Evolutionary conservation across 2,797 vertebrate genomes (phyloP), one percentile per base, ranked within the genome.

Genomic region (Phoebastria nigripes): DNA sequence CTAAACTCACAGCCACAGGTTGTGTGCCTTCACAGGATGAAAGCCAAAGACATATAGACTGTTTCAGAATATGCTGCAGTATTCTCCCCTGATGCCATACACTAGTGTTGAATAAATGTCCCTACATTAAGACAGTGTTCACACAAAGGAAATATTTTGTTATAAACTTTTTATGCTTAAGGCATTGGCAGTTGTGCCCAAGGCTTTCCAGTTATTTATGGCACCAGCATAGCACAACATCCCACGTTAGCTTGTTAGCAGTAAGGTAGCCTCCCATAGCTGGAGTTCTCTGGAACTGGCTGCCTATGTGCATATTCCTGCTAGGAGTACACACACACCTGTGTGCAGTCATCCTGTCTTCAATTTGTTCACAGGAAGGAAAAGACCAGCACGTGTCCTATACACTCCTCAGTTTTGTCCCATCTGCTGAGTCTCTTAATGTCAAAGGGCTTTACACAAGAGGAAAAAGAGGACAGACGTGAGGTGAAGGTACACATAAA

Each of bases 401-500:
- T 18, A 42, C 13, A 42, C 13, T 26, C 35, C 24, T 44, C 52
- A 17, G 37, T 52, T 67, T 66, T n/a, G 42, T 78, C 26, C 65
- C 39, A 49, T 20, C 47, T 59, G 42, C 63, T 28, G 21, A 66
- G 65, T 29, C 24, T 29, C 58, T 61, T n/a, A 49, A 22, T 20
- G n/a, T 69, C 70, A 72, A 49, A 77, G 67, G 63, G 20, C 39
- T 82, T 77, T 24, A 66, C 25, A 24, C 28, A 28, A 37, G 82
- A 63, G 47, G 67, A 62, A 67, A 70, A 84, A 51, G 37, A 72
- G 65, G 33, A 44, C 1, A 3, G 44, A 31, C 1, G 1, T 11
- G 79, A 81, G 63, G 72, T 61, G 22, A 87, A 93, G 54, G 79
- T 54, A 52, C 63, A 90, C 56, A 44, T 20, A 42, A 91, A 67